These are phyloP conservation scores for Zeuzera pyrina DNA, from an alignment of 2,888 invertebrate genomes.

Conservation along the genomic window DNA sequence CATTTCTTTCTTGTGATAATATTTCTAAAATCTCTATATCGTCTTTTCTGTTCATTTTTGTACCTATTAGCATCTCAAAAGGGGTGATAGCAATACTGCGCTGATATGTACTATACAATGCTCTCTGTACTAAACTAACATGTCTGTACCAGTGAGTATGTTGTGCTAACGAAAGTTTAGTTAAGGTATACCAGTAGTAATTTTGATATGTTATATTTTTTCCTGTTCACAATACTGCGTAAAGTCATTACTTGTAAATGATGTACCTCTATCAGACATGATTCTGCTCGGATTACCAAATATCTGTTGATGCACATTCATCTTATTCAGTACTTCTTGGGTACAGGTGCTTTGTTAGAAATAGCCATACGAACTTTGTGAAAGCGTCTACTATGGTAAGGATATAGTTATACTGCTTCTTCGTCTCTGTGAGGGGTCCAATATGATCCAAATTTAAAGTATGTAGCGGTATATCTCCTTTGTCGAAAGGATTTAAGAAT, in stretches of 20 bases:
- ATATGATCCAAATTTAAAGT: constrained; percentile 33
- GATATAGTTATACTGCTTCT: constrained; percentile 30
- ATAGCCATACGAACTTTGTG: constrained; percentile 36
- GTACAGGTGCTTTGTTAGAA: constrained; percentile 25
- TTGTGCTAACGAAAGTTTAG: constrained; percentile 22
- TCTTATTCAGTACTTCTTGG: constrained; percentile 24
- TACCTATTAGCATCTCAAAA: constrained; percentile 22
- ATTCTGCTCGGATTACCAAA: constrained; percentile 35
- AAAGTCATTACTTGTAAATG: constrained; percentile 33
- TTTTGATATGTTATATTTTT: constrained; percentile 25
- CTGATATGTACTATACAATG: constrained; percentile 14
- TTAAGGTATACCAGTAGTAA: constrained; percentile 25
- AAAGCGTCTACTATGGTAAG: constrained; percentile 32
- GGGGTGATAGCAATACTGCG: constrained; percentile 11
- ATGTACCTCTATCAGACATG: constrained; percentile 31
- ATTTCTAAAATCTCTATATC: constrained; percentile 2
- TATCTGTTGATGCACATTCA: constrained; percentile 18
- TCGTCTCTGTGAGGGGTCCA: constrained; percentile 27
- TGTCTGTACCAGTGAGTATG: constrained; percentile 28
- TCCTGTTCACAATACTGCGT: constrained; percentile 29
- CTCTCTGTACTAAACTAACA: constrained; percentile 8
- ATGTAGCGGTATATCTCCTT: constrained; percentile 24
- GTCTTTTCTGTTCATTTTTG: constrained; percentile 17
- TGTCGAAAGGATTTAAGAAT: constrained; percentile 24
- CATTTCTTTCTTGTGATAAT: constrained; percentile 1